Conservation (phyloP, 2,113 vertebrate genomes). For the Butastur rufipennis region DNA sequence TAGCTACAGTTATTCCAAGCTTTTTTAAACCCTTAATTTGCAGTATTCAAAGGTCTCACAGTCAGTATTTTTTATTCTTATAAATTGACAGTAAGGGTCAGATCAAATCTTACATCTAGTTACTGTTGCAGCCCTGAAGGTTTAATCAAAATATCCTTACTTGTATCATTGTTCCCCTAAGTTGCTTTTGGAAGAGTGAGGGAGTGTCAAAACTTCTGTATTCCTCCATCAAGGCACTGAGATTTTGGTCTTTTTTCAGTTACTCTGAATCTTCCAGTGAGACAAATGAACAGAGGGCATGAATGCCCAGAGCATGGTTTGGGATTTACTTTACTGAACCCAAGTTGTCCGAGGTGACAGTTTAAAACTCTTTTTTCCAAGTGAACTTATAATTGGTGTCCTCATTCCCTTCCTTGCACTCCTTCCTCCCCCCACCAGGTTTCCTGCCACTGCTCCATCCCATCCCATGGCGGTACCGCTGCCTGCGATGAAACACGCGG, state of each 20-base stretch:
- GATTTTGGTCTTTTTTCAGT: not conserved
- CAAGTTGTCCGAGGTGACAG: not conserved
- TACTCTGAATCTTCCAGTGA: not conserved
- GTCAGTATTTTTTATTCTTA: not conserved
- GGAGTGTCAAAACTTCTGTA: not conserved
- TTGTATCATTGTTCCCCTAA: not conserved
- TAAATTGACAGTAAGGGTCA: not conserved
- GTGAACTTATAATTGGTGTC: not conserved
- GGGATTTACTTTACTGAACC: not conserved
- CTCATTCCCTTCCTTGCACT: not conserved
- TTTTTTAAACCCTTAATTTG: not conserved
- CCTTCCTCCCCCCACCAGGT: not conserved
- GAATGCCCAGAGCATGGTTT: not conserved
- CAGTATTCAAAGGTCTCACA: not conserved
- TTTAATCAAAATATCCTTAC: not conserved
- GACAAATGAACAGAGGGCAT: not conserved
- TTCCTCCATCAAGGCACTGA: not conserved
- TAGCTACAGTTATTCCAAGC: not conserved
- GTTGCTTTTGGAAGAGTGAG: not conserved
- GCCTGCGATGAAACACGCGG: fast-evolving
- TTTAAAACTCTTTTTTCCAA: not conserved
- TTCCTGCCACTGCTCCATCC: not conserved
- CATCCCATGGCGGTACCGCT: not conserved
- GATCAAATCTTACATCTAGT: not conserved
- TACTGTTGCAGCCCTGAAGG: not conserved